phyloP scores from a whole-genome alignment of 2,888 invertebrate genomes.

The Aplocera efformata region DNA sequence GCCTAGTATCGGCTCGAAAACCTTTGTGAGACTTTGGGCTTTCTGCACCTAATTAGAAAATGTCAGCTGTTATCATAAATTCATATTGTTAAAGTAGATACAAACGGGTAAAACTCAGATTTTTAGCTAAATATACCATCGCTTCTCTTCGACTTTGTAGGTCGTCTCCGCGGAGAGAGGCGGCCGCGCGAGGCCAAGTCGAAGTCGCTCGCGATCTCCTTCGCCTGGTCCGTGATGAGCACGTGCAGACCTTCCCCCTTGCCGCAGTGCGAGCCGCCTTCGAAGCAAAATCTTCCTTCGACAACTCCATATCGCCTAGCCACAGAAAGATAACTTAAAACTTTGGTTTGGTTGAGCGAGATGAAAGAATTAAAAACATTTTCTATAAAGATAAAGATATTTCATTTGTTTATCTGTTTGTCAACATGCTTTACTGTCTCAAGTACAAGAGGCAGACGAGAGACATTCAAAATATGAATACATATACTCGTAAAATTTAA shows the following conservation, averaged over 20 bases:
- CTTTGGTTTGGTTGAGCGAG: no score
- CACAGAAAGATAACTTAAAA: neutral
- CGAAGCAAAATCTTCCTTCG: conserved; percentile 93
- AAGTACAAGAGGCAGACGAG: no score
- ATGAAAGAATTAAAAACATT: no score
- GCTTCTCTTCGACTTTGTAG: conserved; percentile 45
- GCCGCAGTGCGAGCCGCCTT: conserved; percentile 93
- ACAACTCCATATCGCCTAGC: conserved; percentile 90
- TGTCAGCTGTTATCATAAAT: no score
- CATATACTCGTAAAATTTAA: no score
- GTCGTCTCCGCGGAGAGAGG: conserved; percentile 77
- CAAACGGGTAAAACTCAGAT: no score
- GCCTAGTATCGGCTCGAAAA: conserved; percentile 71
- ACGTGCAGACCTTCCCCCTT: conserved; percentile 91
- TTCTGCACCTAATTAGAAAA: conserved; percentile 38
- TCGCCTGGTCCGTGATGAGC: conserved; percentile 87
- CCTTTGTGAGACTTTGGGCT: conserved; percentile 56
- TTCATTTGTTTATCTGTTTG: no score
- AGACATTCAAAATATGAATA: no score
- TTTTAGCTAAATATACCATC: conserved; percentile 36
- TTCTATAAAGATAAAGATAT: no score
- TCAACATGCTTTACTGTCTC: no score
- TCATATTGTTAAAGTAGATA: no score
- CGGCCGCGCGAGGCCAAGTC: conserved; percentile 86
- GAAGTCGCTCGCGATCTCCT: conserved; percentile 85